Evolutionary conservation across 2,888 invertebrate genomes (phyloP), one percentile per base, ranked within the genome.

Genomic region (Matsumyia berberina): DNA sequence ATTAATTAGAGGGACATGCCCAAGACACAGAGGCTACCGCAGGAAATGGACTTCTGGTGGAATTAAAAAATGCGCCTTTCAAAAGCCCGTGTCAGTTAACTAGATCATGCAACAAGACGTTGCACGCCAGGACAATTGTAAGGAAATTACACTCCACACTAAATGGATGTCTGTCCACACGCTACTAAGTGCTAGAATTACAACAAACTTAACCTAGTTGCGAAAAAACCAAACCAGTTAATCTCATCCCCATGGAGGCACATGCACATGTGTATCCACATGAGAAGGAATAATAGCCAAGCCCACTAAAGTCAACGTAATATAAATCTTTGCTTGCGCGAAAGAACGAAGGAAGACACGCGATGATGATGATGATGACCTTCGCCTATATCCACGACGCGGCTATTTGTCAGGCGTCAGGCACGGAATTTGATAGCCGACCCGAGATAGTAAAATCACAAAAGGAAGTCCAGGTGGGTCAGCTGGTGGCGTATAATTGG

Each of bases 361-460:
- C 83, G 46, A 64, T 72, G 66, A 55, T 64, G 33, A 39, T 31
- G 42, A 15, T 44, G 73, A 49, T 81, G 80, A 83, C 83, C 83
- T 83, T 83, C 79, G 79, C 67, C 73, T 24, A 67, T 51, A 78
- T 78, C 73, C 69, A 62, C 64, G 62, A 74, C 53, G 83, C 69
- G 83, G 62, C 62, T 62, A 83, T 83, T 78, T 83, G 73, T 83
- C 67, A 67, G 73, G 55, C 72, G 67, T 79, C 73, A 60, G 42
- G 44, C 83, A 73, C 79, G 79, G 67, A 67, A 83, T 67, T 57
- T 62, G 76, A 76, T 76, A 67, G 44, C 67, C 60, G 19, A 29
- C 74, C 66, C 11, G 17, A 73, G 79, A 83, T 79, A 79, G 73
- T 79, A 51, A 83, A 79, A 83, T 79, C 69, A 79, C 67, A 62